phyloP scores from a whole-genome alignment of 2,113 vertebrate species.

The Odontesthes bonariensis region DNA sequence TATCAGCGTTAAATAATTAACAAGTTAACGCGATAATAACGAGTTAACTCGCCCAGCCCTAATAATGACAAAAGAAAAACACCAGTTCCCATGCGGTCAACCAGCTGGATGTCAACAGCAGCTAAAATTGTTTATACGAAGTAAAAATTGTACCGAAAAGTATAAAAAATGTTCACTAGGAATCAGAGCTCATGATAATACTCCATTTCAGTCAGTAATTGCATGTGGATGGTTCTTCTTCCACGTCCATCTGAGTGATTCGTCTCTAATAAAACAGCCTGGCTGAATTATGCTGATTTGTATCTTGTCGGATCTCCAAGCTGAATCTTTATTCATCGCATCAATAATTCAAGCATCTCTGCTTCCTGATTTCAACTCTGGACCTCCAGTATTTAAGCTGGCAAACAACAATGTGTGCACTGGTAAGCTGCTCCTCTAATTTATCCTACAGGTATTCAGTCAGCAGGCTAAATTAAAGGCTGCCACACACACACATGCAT shows the following conservation, averaged over 20 bases:
- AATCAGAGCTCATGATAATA: neutral
- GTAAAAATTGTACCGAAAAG: neutral
- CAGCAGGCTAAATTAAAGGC: neutral
- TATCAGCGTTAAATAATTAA: too few relatives aligned
- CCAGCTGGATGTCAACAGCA: too few relatives aligned
- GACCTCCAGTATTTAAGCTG: conserved; percentile 20
- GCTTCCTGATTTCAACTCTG: conserved; percentile 7
- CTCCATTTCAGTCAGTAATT: neutral
- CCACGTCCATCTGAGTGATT: neutral
- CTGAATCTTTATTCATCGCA: conserved; percentile 23
- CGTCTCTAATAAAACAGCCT: conserved; percentile 11
- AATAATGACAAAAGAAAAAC: too few relatives aligned
- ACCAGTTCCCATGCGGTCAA: too few relatives aligned
- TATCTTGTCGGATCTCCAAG: conserved; percentile 1
- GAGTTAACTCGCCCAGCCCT: too few relatives aligned
- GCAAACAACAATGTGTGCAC: conserved; percentile 16
- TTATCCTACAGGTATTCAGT: conserved; percentile 11
- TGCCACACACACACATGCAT: too few relatives aligned
- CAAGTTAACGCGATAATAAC: too few relatives aligned
- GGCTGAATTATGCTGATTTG: conserved; percentile 14
- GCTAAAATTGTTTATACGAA: too few relatives aligned
- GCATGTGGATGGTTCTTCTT: neutral
- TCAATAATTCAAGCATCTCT: conserved; percentile 33
- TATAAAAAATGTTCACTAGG: neutral
- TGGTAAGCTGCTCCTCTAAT: conserved; percentile 14